These are phyloP conservation scores for Embidobia sp. DNA, from an alignment of 2,888 invertebrate species.

Conservation along the genomic window DNA sequence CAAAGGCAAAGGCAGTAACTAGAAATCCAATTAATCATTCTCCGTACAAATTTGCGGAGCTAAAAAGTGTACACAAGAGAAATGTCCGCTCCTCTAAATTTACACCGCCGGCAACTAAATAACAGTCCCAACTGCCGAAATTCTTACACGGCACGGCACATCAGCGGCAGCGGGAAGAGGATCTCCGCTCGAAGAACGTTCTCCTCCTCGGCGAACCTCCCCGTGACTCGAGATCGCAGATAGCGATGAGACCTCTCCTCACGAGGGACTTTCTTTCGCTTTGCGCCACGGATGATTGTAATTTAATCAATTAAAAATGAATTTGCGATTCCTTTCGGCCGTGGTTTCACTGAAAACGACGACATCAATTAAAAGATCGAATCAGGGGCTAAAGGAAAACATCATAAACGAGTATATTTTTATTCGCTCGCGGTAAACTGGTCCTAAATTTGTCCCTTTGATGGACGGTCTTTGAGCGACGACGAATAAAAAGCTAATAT, in stretches of 20 bases:
- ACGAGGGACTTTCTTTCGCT: too few species aligned
- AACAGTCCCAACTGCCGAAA: conserved; percentile 62
- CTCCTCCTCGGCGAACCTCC: conserved; percentile 59
- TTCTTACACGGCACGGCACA: conserved; percentile 65
- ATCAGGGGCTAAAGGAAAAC: too few species aligned
- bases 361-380: too few species aligned
- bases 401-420: too few species aligned
- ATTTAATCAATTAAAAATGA: conserved; percentile 43
- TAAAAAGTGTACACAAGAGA: conserved; percentile 50
- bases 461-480: too few species aligned
- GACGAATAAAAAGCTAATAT: too few species aligned
- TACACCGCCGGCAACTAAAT: conserved; percentile 52
- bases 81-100: conserved; percentile 54
- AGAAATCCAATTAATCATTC: conserved; percentile 49
- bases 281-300: not conserved
- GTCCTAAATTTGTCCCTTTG: too few species aligned
- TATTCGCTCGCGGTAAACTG: too few species aligned
- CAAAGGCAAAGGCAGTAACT: conserved; percentile 28
- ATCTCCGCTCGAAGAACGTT: conserved; percentile 67
- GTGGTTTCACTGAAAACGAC: too few species aligned
- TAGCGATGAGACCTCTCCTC: conserved; percentile 38
- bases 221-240: conserved; percentile 63
- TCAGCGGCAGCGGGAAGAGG: conserved; percentile 67
- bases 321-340: too few species aligned
- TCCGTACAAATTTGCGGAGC: conserved; percentile 49